Percentiles rank a stretch among this genome's conserved stretches.
Evolutionary conservation across 2,888 invertebrate species (phyloP).

Genomic region (Xestia ashworthii): DNA sequence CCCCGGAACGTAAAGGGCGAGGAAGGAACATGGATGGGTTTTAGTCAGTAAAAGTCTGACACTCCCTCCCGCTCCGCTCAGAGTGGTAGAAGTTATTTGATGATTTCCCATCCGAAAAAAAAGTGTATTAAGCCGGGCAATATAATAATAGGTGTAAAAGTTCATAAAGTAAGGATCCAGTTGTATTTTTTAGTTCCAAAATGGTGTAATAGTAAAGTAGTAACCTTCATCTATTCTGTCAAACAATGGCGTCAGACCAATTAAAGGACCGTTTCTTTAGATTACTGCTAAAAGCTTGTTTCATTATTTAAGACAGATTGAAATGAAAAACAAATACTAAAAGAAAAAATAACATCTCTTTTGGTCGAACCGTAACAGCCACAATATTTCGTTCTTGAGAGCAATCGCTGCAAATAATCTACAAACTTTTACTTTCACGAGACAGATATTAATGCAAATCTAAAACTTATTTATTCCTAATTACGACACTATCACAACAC

Average conservation of each 20-base stretch:
- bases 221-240: background rate
- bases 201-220: background rate
- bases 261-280: background rate
- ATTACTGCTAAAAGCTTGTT: background rate
- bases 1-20: no score
- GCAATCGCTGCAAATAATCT: conserved; percentile 40
- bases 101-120: no score
- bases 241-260: no score
- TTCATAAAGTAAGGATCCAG: background rate
- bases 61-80: no score
- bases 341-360: background rate
- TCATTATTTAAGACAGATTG: background rate
- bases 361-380: background rate
- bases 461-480: conserved; percentile 48
- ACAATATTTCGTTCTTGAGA: background rate
- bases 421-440: conserved; percentile 35
- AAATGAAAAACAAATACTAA: background rate
- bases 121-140: no score
- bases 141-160: background rate
- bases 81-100: no score
- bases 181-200: background rate
- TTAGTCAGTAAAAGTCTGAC: no score
- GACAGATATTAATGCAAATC: conserved; percentile 46
- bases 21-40: no score
- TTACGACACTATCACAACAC: conserved; percentile 40